phyloP scores from a whole-genome alignment of 2,888 invertebrate genomes.

The Hirudinaria manillensis region DNA sequence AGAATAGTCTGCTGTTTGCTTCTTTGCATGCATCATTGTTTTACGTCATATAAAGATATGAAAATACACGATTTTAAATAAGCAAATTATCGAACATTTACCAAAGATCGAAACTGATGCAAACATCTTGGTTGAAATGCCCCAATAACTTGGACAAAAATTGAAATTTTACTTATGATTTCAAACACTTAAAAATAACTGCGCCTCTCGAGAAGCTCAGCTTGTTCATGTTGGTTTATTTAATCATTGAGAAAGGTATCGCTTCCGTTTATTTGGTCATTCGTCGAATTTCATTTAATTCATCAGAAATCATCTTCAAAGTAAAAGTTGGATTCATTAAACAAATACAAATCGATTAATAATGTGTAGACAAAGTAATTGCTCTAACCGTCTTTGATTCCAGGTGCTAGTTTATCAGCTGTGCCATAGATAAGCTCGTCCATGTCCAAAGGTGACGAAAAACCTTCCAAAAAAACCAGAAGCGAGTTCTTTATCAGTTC shows the following conservation, averaged over 20 bases:
- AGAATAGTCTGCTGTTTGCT: not conserved
- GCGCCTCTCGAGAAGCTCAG: too few relatives aligned
- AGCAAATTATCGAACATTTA: constrained; percentile 5
- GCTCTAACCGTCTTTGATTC: too few relatives aligned
- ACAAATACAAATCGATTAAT: too few relatives aligned
- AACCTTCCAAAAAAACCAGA: constrained; percentile 16
- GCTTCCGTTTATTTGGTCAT: too few relatives aligned
- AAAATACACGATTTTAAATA: constrained; percentile 18
- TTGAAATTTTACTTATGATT: constrained; percentile 8
- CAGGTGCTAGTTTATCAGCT: too few relatives aligned
- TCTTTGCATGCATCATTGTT: constrained; percentile 2
- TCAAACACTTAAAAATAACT: not conserved
- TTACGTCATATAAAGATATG: constrained; percentile 25
- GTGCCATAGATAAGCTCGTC: not conserved
- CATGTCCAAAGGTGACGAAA: constrained; percentile 16
- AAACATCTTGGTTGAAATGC: constrained; percentile 16
- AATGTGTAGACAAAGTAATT: too few relatives aligned
- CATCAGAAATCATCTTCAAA: too few relatives aligned
- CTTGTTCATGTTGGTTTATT: too few relatives aligned
- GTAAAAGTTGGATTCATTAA: too few relatives aligned
- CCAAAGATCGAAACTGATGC: constrained; percentile 22
- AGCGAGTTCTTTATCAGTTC: constrained; percentile 30
- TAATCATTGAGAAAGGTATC: too few relatives aligned
- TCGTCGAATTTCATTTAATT: too few relatives aligned
- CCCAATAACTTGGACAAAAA: constrained; percentile 1